Conservation (phyloP, 2,113 vertebrate genomes). For the Epinephelus fuscoguttatus region DNA sequence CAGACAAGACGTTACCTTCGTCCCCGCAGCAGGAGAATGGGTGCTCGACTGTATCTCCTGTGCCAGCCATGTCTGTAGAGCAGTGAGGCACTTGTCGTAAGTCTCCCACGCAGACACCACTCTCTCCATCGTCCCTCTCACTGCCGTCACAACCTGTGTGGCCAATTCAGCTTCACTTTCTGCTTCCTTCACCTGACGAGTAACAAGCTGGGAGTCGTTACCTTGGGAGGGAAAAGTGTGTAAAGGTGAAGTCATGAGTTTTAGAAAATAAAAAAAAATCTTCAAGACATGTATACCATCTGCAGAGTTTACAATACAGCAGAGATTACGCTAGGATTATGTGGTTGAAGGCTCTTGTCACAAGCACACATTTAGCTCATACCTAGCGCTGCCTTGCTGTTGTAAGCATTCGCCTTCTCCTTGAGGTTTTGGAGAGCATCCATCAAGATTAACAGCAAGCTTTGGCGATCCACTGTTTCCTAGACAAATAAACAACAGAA, state of each 20-base stretch:
- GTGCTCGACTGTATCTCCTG: not conserved
- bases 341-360: not conserved
- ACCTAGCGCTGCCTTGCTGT: constrained; percentile 61
- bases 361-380: not conserved
- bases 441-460: constrained; percentile 49
- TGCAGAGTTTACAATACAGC: not conserved
- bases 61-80: constrained; percentile 55
- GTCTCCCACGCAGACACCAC: constrained; percentile 52
- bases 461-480: constrained; percentile 54
- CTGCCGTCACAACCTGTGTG: constrained; percentile 18
- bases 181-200: constrained; percentile 49
- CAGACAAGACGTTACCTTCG: constrained; percentile 29
- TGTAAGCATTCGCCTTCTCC: constrained; percentile 49
- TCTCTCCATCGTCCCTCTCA: constrained; percentile 53
- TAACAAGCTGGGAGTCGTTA: constrained; percentile 34
- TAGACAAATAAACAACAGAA: constrained; percentile 19
- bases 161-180: constrained; percentile 40
- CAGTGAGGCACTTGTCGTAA: constrained; percentile 33
- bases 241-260: not conserved
- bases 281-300: not conserved
- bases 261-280: not conserved
- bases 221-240: constrained; percentile 3
- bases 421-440: constrained; percentile 53
- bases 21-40: not conserved
- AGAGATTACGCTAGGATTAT: not conserved